These are phyloP conservation scores for Deilephila porcellus DNA, from an alignment of 2,888 invertebrate genomes.

Conservation along the genomic window DNA sequence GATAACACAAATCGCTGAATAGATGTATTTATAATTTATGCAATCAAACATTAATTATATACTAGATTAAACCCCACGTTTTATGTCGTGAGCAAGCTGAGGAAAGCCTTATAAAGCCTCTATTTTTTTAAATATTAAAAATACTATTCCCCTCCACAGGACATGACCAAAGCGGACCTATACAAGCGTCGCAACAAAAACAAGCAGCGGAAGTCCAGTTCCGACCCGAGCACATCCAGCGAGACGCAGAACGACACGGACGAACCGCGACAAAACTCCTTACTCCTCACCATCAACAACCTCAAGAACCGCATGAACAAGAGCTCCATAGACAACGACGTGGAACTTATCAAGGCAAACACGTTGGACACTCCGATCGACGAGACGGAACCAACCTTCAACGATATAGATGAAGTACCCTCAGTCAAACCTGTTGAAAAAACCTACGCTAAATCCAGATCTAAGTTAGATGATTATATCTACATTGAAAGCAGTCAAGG, in stretches of 20 bases:
- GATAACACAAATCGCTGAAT: no score
- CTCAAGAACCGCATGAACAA: conserved; percentile 69
- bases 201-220: conserved; percentile 66
- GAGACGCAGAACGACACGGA: conserved; percentile 46
- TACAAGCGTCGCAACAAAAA: conserved; percentile 78
- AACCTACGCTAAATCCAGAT: conserved; percentile 72
- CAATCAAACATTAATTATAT: background rate
- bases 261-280: conserved; percentile 54
- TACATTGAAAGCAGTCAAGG: conserved; percentile 75
- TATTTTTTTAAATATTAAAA: background rate
- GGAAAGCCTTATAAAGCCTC: no score
- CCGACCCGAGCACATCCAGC: conserved; percentile 60
- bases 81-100: no score
- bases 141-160: conserved; percentile 52
- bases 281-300: conserved; percentile 66
- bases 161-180: conserved; percentile 80
- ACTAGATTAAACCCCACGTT: no score
- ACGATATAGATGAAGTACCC: conserved; percentile 67
- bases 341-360: conserved; percentile 73
- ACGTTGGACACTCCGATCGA: conserved; percentile 66
- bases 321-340: conserved; percentile 75
- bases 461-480: conserved; percentile 76
- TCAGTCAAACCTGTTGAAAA: conserved; percentile 75
- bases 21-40: background rate
- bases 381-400: conserved; percentile 59